These are phyloP conservation scores for Ephialtes manifestator DNA, from an alignment of 2,888 invertebrate genomes.

Conservation along the genomic window DNA sequence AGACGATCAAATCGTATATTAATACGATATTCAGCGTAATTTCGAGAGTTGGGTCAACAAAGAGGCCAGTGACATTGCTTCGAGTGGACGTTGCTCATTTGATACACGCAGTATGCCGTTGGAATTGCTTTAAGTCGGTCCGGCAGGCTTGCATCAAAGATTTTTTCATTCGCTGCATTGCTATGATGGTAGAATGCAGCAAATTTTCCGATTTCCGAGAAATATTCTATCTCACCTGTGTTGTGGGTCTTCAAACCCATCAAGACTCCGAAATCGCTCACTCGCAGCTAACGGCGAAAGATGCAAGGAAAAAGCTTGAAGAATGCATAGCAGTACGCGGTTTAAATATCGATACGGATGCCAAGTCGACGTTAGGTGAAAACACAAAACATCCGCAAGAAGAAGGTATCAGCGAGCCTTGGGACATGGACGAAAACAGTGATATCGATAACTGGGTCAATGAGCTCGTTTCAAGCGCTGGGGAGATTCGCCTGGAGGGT, in stretches of 20 bases:
- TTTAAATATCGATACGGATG: background rate
- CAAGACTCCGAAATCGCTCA: background rate
- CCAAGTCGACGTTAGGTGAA: background rate
- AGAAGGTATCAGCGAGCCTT: background rate
- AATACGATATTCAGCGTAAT: background rate
- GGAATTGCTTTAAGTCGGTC: background rate
- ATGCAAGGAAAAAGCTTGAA: background rate
- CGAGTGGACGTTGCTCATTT: background rate
- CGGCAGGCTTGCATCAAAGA: background rate
- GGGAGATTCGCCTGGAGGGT: background rate
- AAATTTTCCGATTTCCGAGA: background rate
- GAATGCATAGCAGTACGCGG: background rate
- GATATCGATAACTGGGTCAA: background rate
- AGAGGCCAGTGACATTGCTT: background rate
- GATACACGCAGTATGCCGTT: background rate
- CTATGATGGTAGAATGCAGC: background rate
- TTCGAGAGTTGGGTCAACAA: background rate
- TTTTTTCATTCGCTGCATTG: background rate
- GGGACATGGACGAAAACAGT: too few relatives aligned
- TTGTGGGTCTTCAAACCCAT: background rate
- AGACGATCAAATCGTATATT: slow-evolving; percentile 9
- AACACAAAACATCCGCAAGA: background rate
- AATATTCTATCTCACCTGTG: background rate
- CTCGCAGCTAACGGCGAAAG: background rate
- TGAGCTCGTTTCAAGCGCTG: background rate